A percentile compares a stretch with the other conserved stretches of the same genome.
Evolutionary conservation across 2,113 vertebrate genomes (phyloP).

Genomic region (Ptilonorhynchus violaceus): DNA sequence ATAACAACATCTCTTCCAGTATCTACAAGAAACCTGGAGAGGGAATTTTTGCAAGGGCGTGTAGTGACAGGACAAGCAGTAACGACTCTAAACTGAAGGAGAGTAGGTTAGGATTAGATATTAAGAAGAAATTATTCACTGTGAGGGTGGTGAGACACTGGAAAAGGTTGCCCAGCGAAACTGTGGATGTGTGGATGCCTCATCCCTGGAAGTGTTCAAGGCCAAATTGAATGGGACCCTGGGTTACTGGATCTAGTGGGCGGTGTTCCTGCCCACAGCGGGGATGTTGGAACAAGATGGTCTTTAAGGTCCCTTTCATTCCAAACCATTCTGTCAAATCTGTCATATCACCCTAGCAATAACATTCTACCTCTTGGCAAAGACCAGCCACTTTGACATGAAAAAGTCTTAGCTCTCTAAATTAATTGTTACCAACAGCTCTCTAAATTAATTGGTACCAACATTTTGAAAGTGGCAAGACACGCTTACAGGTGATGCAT

Average conservation of each 20-base stretch:
- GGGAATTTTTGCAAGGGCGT: not conserved
- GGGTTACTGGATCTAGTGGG: rapidly evolving
- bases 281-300: not conserved
- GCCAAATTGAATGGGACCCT: not conserved
- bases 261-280: not conserved
- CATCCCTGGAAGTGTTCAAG: not conserved
- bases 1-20: not conserved
- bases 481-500: rapidly evolving
- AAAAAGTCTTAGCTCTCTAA: not conserved
- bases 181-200: not conserved
- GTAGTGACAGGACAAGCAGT: not conserved
- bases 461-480: not conserved
- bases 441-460: not conserved
- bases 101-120: not conserved
- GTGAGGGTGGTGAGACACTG: not conserved
- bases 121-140: not conserved
- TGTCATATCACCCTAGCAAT: not conserved
- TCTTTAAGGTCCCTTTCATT: not conserved
- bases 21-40: not conserved
- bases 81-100: not conserved
- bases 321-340: not conserved
- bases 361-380: not conserved
- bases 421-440: too few species aligned
- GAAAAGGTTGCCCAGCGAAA: not conserved
- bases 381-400: not conserved